Conservation (phyloP, 2,888 invertebrate species). For the Strigamia crassipes region DNA sequence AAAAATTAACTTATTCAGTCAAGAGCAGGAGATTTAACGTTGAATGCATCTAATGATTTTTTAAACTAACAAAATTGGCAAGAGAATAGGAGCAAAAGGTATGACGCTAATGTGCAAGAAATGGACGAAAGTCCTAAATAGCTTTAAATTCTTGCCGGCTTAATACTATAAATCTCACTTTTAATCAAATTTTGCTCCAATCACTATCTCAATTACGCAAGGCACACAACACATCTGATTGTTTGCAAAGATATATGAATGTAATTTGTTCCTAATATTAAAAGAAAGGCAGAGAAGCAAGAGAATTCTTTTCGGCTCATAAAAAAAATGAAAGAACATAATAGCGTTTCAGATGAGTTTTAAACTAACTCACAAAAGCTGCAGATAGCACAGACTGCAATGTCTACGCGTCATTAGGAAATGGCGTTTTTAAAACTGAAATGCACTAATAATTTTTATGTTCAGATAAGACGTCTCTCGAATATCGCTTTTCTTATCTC, state of each 20-base stretch:
- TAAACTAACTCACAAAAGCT: neutral
- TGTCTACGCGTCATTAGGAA: constrained; percentile 21
- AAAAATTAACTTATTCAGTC: constrained; percentile 11
- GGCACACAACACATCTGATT: neutral
- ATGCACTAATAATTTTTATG: constrained; percentile 16
- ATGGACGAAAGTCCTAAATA: neutral
- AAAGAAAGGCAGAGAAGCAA: neutral
- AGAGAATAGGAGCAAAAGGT: neutral
- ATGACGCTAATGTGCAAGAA: neutral
- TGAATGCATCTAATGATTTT: constrained; percentile 13
- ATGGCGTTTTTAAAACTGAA: constrained; percentile 16
- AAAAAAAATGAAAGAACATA: constrained; percentile 9
- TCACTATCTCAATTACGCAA: constrained; percentile 16
- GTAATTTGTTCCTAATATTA: constrained; percentile 2
- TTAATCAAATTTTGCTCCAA: constrained; percentile 16
- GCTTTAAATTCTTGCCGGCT: neutral
- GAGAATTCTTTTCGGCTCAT: neutral
- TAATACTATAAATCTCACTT: constrained; percentile 4
- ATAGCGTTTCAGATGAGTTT: constrained; percentile 16
- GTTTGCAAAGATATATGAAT: neutral
- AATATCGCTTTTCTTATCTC: constrained; percentile 12
- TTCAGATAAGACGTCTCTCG: constrained; percentile 1
- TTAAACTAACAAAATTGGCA: constrained; percentile 8
- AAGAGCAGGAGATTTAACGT: neutral
- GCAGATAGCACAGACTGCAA: constrained; percentile 16